phyloP scores from a whole-genome alignment of 2,797 vertebrate species.

The Adelosebastes latens region DNA sequence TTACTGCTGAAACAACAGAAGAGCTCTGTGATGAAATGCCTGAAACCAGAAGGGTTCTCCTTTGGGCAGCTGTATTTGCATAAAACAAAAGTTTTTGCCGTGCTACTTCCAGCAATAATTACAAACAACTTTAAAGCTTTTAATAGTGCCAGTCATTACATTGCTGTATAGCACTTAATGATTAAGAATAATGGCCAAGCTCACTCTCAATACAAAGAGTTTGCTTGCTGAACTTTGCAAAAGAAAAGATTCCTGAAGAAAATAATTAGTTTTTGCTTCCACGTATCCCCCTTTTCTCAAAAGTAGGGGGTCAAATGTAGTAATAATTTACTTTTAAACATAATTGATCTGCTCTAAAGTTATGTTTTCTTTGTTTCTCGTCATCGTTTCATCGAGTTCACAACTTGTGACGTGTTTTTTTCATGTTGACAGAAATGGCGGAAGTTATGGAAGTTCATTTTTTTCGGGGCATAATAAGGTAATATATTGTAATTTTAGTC shows the following conservation, averaged over 20 bases:
- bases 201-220: background rate
- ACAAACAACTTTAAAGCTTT: background rate
- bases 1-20: constrained; percentile 22
- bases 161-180: background rate
- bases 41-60: background rate
- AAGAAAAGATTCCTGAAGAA: background rate
- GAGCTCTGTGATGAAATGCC: background rate
- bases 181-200: background rate
- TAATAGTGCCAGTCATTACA: background rate
- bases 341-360: no score
- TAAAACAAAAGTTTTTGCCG: background rate
- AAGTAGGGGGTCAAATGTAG: background rate
- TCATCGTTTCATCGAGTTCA: no score
- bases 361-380: no score
- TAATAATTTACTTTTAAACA: background rate
- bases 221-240: background rate
- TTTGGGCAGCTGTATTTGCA: background rate
- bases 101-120: background rate
- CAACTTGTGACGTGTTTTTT: no score
- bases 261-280: background rate
- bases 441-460: no score
- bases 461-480: no score
- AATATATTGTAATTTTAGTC: no score
- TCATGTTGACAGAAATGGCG: no score
- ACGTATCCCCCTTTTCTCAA: background rate